Evolutionary conservation across 2,113 vertebrate genomes (phyloP).

Genomic region (Callospermophilus lateralis): DNA sequence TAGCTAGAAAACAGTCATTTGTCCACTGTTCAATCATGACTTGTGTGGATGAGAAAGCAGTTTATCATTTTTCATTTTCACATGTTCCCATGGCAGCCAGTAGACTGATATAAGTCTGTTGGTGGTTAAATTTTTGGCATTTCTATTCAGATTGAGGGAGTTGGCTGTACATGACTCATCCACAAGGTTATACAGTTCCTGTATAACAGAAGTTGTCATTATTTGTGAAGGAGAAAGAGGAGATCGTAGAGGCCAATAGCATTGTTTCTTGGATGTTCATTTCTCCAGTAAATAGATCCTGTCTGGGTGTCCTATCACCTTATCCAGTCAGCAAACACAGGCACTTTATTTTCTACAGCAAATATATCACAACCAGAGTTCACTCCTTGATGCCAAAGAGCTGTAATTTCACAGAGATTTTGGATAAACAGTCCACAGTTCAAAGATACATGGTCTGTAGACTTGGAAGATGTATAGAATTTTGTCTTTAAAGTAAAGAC

Average conservation of each 20-base stretch:
- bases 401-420: not conserved
- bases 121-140: not conserved
- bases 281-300: not conserved
- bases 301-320: not conserved
- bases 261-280: not conserved
- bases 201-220: not conserved
- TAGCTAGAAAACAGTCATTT: not conserved
- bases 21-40: not conserved
- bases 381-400: not conserved
- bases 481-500: not conserved
- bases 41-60: not conserved
- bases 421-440: not conserved
- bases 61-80: not conserved
- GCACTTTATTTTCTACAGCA: not conserved
- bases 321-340: not conserved
- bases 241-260: not conserved
- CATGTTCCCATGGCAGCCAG: not conserved
- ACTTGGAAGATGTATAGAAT: not conserved
- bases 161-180: conserved; percentile 2
- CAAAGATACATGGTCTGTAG: not conserved
- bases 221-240: not conserved
- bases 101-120: not conserved
- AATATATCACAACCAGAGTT: not conserved
- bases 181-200: not conserved
- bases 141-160: not conserved